phyloP scores from a whole-genome alignment of 2,888 invertebrate genomes.

The Darwinula stevensoni region DNA sequence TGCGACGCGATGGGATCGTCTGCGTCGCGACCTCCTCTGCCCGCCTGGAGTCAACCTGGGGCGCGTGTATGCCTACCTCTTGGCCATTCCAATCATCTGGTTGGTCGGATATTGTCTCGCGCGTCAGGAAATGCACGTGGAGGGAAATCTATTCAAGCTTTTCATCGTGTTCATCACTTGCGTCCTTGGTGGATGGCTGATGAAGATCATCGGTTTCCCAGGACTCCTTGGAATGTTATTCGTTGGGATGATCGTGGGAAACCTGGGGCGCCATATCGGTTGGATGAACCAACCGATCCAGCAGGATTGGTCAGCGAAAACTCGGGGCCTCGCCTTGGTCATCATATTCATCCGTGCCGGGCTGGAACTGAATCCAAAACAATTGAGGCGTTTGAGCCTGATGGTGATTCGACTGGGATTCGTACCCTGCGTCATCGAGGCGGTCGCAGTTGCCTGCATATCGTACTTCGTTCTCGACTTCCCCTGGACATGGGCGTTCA shows the following conservation, averaged over 20 bases:
- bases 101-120: neutral
- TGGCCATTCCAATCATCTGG: neutral
- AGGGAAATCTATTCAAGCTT: neutral
- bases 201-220: conserved; percentile 46
- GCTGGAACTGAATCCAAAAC: conserved; percentile 61
- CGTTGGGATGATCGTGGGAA: conserved; percentile 42
- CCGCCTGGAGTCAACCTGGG: too few species aligned
- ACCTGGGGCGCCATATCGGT: conserved; percentile 27
- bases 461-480: conserved; percentile 40
- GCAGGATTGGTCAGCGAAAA: neutral
- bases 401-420: conserved; percentile 48
- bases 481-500: conserved; percentile 55
- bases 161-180: neutral
- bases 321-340: conserved; percentile 41
- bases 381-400: conserved; percentile 42
- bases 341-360: conserved; percentile 79
- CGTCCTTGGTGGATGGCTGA: conserved; percentile 36
- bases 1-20: too few species aligned
- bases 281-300: neutral
- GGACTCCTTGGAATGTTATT: conserved; percentile 60
- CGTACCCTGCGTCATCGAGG: conserved; percentile 58
- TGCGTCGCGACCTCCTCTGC: too few species aligned
- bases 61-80: too few species aligned
- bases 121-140: neutral
- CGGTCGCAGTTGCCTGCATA: conserved; percentile 31